phyloP scores from a whole-genome alignment of 2,797 vertebrate species.

The Hybognathus amarus region DNA sequence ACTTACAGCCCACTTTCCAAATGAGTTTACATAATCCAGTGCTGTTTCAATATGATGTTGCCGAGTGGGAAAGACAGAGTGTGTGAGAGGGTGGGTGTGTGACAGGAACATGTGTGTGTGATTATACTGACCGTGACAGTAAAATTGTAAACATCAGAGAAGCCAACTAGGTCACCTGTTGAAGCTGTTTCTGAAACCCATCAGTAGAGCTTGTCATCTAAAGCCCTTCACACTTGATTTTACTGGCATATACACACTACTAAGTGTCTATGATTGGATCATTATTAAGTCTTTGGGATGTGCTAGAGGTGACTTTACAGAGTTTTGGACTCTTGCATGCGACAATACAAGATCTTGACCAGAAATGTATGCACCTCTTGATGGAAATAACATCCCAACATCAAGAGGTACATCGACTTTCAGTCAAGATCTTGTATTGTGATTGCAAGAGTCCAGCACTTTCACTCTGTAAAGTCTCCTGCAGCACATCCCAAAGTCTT shows the following conservation, averaged over 20 bases:
- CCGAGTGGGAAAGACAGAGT: conserved; percentile 41
- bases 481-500: no score
- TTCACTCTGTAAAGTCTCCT: no score
- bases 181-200: not conserved
- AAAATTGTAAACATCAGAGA: not conserved
- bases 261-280: no score
- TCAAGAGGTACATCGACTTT: no score
- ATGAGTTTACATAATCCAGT: conserved; percentile 58
- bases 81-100: conserved; percentile 47
- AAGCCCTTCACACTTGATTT: not conserved
- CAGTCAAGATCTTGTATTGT: no score
- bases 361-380: no score
- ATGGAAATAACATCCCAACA: no score
- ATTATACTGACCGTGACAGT: conserved; percentile 7
- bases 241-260: not conserved
- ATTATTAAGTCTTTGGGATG: no score
- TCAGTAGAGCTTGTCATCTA: not conserved
- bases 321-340: no score
- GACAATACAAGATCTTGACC: no score
- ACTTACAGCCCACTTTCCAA: conserved; percentile 70
- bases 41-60: conserved; percentile 64
- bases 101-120: not conserved
- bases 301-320: no score
- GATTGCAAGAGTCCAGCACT: no score
- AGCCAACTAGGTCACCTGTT: not conserved